phyloP scores from a whole-genome alignment of 2,113 vertebrate species.

The Tragelaphus buxtoni region DNA sequence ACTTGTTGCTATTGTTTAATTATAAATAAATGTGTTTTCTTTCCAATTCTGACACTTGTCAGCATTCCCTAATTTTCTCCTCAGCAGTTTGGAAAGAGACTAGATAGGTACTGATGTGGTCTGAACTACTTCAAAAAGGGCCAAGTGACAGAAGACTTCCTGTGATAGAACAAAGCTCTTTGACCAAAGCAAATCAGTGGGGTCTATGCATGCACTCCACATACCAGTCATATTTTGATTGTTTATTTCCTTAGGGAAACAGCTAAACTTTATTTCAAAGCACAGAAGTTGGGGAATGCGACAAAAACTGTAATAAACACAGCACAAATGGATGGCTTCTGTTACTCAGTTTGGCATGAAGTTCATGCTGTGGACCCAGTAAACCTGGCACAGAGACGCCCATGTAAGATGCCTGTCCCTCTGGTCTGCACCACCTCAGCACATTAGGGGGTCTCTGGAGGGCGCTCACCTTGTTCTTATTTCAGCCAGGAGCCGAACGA shows the following conservation, averaged over 20 bases:
- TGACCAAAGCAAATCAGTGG: neutral
- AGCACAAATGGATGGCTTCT: neutral
- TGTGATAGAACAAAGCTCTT: neutral
- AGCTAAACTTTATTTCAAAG: neutral
- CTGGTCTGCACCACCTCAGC: neutral
- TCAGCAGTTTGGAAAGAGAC: neutral
- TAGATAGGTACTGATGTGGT: neutral
- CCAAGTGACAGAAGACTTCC: neutral
- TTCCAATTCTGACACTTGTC: neutral
- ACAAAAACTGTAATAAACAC: neutral
- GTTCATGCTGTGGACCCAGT: neutral
- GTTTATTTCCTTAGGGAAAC: neutral
- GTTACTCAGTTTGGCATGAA: neutral
- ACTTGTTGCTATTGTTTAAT: neutral
- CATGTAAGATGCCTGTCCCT: too few species aligned
- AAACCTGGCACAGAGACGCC: neutral
- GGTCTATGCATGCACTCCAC: neutral
- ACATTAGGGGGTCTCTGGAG: neutral
- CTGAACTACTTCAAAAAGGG: neutral
- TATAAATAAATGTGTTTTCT: neutral
- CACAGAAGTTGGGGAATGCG: neutral
- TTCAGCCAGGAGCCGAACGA: constrained; percentile 95
- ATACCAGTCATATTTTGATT: neutral
- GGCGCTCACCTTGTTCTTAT: constrained; percentile 93
- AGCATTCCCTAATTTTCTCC: neutral